A percentile compares a stretch with the other conserved stretches of the same genome.
Conservation (phyloP, 2,113 vertebrate species). For the Gymnarchus niloticus region DNA sequence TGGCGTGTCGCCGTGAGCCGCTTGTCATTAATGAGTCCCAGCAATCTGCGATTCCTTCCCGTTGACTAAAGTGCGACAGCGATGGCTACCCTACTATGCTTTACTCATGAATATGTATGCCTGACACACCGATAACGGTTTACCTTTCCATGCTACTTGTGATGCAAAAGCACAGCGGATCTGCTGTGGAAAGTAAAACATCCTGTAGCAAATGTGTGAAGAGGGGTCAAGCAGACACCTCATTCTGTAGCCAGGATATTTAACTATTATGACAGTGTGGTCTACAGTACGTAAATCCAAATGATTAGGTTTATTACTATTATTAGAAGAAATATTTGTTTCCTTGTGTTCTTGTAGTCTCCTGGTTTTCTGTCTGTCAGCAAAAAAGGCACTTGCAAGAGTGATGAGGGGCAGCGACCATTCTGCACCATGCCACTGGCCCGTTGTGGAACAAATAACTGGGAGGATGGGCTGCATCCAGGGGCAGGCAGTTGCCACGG, state of each 20-base stretch:
- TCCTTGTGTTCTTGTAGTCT: neutral
- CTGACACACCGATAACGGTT: neutral
- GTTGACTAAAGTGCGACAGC: neutral
- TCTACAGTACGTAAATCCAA: neutral
- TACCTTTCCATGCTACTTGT: conserved; percentile 8
- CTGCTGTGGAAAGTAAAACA: neutral
- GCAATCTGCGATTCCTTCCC: neutral
- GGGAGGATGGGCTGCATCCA: neutral
- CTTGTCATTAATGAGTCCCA: neutral
- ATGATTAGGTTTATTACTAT: neutral
- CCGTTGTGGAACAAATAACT: neutral
- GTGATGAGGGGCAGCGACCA: neutral
- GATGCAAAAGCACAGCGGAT: neutral
- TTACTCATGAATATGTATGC: conserved; percentile 4
- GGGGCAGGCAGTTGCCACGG: neutral
- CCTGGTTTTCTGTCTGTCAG: neutral
- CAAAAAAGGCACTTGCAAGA: neutral
- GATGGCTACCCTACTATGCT: neutral
- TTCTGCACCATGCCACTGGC: neutral
- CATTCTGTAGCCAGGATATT: neutral
- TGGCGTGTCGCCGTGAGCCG: neutral
- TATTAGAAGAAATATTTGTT: neutral
- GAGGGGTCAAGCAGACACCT: neutral
- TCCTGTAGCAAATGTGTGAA: neutral
- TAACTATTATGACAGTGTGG: neutral